Evolutionary conservation across 2,888 invertebrate species (phyloP), one percentile per base, ranked within the genome.

Genomic region (Schizaphis graminum): DNA sequence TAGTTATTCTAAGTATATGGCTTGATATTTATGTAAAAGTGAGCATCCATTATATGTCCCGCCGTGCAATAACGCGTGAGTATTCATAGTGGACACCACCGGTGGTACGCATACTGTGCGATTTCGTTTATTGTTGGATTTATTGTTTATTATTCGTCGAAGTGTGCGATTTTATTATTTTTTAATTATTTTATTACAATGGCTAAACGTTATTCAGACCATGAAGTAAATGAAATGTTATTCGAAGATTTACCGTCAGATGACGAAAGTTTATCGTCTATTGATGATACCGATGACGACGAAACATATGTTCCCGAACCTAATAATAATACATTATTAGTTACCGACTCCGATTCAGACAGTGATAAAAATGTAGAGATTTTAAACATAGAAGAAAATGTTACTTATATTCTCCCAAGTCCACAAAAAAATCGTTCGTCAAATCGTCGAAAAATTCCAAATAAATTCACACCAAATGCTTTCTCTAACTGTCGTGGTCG

Each of bases 181-280:
- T 84, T 84, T 21, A 41, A 41, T 41, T 41, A 41, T 41, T 41
- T 41, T 41, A 41, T 41, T 41, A 41, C 41, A 41, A 41, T 41
- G 41, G 41, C 41, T 41, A 41, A 84, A 41, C 41, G 41, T 41
- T 84, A 84, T 84, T 41, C 84, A 41, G 84, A 41, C 84, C 21
- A 41, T 8, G 84, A 84, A 84, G 35, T 84, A 84, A 16, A 84
- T 84, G 44, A 84, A 84, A 84, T 84, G 44, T 7, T 84, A 41
- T 84, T 84, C 24, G 84, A 84, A 84, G 41, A 84, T 84, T 84
- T 84, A 84, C 84, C 84, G 44, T 84, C 84, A 84, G 84, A 84
- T 41, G 84, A 84, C 44, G 84, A 84, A 49, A 49, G 49, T 49
- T 49, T 49, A 13, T 49, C 13, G 49, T 49, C 13, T 11, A 49